These are phyloP conservation scores for Ceratosolen solmsi DNA, from an alignment of 1,140 invertebrate genomes.

Conservation along the genomic window DNA sequence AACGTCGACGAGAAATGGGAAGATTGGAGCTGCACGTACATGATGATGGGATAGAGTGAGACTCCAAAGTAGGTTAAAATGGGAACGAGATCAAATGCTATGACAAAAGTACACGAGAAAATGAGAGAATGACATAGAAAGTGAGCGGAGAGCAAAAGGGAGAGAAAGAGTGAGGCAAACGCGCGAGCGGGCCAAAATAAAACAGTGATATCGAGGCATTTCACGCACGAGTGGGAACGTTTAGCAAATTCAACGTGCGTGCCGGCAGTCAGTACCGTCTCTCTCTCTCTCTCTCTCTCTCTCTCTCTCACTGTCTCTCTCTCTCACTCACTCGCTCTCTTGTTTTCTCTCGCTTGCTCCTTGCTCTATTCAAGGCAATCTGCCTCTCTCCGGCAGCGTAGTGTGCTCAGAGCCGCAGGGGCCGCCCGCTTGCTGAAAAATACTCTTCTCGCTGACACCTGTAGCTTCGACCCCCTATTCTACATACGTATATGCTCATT, in stretches of 20 bases:
- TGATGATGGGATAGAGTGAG: not conserved
- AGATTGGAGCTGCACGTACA: conserved; percentile 15
- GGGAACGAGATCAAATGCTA: conserved; percentile 57
- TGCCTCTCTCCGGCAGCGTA: not conserved
- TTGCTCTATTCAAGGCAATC: conserved; percentile 11
- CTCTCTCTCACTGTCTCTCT: too few relatives aligned
- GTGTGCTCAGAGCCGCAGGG: conserved; percentile 27
- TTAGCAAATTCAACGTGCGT: conserved; percentile 73
- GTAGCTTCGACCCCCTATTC: conserved; percentile 67
- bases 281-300: conserved; percentile 51
- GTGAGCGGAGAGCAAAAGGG: conserved; percentile 32
- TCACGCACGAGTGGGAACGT: conserved; percentile 74
- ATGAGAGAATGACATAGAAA: not conserved
- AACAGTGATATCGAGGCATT: conserved; percentile 74
- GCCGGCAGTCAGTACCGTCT: conserved; percentile 60
- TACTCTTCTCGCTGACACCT: conserved; percentile 73
- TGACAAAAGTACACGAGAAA: not conserved
- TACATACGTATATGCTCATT: conserved; percentile 66
- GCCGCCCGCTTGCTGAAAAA: conserved; percentile 67
- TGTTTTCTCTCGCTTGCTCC: not conserved
- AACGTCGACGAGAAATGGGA: conserved; percentile 13
- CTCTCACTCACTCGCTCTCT: conserved; percentile 7
- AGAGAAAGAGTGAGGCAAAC: not conserved
- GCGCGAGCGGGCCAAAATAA: conserved; percentile 68
- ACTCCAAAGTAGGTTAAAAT: conserved; percentile 56